These are phyloP conservation scores for Drosophila nigrodunni DNA, from an alignment of 1,140 invertebrate genomes.

Conservation along the genomic window DNA sequence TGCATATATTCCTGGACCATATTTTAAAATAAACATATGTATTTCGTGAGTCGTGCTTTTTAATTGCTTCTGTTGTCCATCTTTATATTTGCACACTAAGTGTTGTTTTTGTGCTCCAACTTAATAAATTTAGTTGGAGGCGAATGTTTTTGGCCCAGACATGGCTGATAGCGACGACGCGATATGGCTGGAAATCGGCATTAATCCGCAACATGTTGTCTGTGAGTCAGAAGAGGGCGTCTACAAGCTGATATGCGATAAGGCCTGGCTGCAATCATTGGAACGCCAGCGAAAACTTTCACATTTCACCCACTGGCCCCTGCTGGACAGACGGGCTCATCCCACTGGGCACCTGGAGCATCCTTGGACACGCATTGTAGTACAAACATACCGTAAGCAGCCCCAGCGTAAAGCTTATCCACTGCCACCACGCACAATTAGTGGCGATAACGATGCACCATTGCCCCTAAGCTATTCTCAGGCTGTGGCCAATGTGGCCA, in stretches of 20 bases:
- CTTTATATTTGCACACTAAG: slow-evolving; percentile 41
- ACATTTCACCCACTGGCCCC: slow-evolving; percentile 83
- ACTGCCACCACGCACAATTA: slow-evolving; percentile 85
- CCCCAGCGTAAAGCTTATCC: slow-evolving; percentile 89
- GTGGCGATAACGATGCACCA: slow-evolving; percentile 54
- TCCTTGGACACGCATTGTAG: slow-evolving; percentile 71
- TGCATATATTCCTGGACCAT: not conserved
- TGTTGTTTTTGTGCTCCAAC: slow-evolving; percentile 32
- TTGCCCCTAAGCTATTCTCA: slow-evolving; percentile 90
- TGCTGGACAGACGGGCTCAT: slow-evolving; percentile 81
- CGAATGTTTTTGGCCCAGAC: slow-evolving; percentile 22
- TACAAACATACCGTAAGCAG: slow-evolving; percentile 85
- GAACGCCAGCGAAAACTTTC: slow-evolving; percentile 85
- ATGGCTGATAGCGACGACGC: slow-evolving; percentile 63
- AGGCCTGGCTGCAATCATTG: slow-evolving; percentile 88
- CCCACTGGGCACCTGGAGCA: slow-evolving; percentile 67
- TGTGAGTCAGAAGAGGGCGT: slow-evolving; percentile 86
- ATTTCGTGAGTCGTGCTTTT: not conserved
- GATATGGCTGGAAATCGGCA: slow-evolving; percentile 87
- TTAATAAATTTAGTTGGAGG: slow-evolving; percentile 30
- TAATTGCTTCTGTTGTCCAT: not conserved
- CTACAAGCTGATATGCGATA: slow-evolving; percentile 88
- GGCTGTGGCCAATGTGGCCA: slow-evolving; percentile 91
- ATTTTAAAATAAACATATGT: not conserved
- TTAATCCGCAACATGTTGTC: slow-evolving; percentile 88